These are phyloP conservation scores for Drosophila athabasca DNA, from an alignment of 1,140 invertebrate genomes.

Conservation along the genomic window DNA sequence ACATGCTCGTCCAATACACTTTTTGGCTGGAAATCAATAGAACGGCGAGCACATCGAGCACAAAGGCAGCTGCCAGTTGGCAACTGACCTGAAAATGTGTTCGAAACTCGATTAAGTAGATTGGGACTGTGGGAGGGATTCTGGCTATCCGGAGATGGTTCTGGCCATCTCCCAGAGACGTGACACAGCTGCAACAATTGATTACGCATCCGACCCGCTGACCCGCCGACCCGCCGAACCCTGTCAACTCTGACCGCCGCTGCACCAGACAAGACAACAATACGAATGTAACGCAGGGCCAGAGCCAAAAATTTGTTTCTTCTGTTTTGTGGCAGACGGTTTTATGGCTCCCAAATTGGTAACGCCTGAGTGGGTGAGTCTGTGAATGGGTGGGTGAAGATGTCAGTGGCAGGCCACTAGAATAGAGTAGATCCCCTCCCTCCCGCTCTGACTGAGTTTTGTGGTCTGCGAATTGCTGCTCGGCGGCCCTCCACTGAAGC, in stretches of 20 bases:
- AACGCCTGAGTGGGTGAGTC: slow-evolving; percentile 12
- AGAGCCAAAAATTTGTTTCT: too few species aligned
- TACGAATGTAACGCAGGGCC: slow-evolving; percentile 1
- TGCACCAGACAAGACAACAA: slow-evolving; percentile 40
- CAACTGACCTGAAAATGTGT: slow-evolving; percentile 79
- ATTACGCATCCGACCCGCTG: slow-evolving; percentile 75
- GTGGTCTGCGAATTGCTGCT: slow-evolving; percentile 43
- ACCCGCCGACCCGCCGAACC: slow-evolving; percentile 57
- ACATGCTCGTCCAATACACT: slow-evolving; percentile 1
- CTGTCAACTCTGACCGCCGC: slow-evolving; percentile 46
- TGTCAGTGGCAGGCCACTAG: slow-evolving; percentile 53
- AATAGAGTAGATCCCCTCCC: neutral
- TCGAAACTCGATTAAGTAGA: slow-evolving; percentile 75
- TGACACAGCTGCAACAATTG: slow-evolving; percentile 70
- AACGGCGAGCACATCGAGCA: slow-evolving; percentile 51
- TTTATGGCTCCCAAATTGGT: slow-evolving; percentile 68
- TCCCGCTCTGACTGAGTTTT: slow-evolving; percentile 26
- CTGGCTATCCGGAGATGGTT: slow-evolving; percentile 31
- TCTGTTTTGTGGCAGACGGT: slow-evolving; percentile 67
- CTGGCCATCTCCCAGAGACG: slow-evolving; percentile 38
- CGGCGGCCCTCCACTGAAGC: slow-evolving; percentile 19
- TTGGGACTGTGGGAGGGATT: slow-evolving; percentile 47
- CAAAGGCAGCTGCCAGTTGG: slow-evolving; percentile 66
- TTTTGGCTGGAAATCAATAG: slow-evolving; percentile 60
- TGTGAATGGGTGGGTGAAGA: slow-evolving; percentile 12